phyloP scores from a whole-genome alignment of 2,888 invertebrate species.

The Mesorhabditis spiculigera region DNA sequence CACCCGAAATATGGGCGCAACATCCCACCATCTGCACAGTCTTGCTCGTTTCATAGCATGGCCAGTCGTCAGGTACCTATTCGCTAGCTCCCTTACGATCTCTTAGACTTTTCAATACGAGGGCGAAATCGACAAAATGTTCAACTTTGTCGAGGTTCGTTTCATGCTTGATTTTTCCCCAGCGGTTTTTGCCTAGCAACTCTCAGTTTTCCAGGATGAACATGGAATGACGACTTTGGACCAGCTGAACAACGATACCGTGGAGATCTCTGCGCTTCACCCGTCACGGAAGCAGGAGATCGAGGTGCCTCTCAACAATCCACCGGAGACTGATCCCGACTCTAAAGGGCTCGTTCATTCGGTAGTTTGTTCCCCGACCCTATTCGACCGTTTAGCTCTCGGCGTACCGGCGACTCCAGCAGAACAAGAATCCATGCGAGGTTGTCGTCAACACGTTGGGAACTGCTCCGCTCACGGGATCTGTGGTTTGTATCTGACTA shows the following conservation, averaged over 20 bases:
- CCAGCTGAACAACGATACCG: neutral
- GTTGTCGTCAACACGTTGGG: no score
- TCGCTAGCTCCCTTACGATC: neutral
- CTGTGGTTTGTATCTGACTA: no score
- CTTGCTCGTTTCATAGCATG: no score
- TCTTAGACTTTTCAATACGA: constrained; percentile 4
- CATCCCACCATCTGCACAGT: neutral
- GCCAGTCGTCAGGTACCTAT: no score
- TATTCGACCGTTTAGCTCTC: neutral
- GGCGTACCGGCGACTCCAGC: neutral
- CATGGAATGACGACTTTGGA: constrained; percentile 2
- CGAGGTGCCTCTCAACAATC: neutral
- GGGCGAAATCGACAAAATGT: constrained; percentile 25
- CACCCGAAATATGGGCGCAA: neutral
- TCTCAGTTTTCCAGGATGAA: neutral
- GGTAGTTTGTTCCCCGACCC: neutral
- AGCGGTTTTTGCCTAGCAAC: neutral
- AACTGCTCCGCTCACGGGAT: no score
- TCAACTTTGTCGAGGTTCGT: constrained; percentile 20
- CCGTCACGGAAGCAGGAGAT: neutral
- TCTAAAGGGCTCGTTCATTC: neutral
- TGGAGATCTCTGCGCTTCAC: neutral
- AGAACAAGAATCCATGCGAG: neutral
- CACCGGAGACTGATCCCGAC: neutral
- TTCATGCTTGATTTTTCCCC: neutral